Evolutionary conservation across 2,888 invertebrate genomes (phyloP).

Genomic region (Erynnis tages): DNA sequence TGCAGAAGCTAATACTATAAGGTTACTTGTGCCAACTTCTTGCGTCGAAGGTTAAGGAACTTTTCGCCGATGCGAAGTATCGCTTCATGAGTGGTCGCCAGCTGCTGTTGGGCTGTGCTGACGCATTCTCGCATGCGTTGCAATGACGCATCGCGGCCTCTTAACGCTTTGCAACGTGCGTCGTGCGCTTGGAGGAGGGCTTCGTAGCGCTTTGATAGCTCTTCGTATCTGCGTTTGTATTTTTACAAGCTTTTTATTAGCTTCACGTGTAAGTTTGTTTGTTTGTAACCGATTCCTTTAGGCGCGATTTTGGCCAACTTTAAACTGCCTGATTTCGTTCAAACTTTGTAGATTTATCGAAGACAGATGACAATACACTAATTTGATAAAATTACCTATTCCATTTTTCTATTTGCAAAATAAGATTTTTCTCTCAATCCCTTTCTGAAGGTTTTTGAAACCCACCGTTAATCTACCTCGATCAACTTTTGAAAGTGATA

Average conservation of each 20-base stretch:
- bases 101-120: conserved; percentile 44
- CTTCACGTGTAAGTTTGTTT: not conserved
- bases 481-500: conserved; percentile 29
- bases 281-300: too few species aligned
- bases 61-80: conserved; percentile 62
- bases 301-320: too few species aligned
- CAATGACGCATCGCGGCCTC: conserved; percentile 45
- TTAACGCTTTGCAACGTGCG: conserved; percentile 47
- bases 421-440: too few species aligned
- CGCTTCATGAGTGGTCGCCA: conserved; percentile 50
- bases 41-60: conserved; percentile 54
- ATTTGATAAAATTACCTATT: too few species aligned
- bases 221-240: conserved; percentile 57
- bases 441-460: too few species aligned
- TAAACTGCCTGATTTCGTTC: too few species aligned
- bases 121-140: conserved; percentile 43
- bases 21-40: conserved; percentile 50
- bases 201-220: conserved; percentile 62
- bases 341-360: too few species aligned
- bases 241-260: not conserved
- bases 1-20: too few species aligned
- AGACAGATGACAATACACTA: too few species aligned
- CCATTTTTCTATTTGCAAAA: too few species aligned
- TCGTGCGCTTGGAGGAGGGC: conserved; percentile 55
- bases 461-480: too few species aligned